Percentiles rank a stretch among this genome's conserved stretches.
Evolutionary conservation across 2,797 vertebrate genomes (phyloP).

Genomic region (Furcifer pardalis): DNA sequence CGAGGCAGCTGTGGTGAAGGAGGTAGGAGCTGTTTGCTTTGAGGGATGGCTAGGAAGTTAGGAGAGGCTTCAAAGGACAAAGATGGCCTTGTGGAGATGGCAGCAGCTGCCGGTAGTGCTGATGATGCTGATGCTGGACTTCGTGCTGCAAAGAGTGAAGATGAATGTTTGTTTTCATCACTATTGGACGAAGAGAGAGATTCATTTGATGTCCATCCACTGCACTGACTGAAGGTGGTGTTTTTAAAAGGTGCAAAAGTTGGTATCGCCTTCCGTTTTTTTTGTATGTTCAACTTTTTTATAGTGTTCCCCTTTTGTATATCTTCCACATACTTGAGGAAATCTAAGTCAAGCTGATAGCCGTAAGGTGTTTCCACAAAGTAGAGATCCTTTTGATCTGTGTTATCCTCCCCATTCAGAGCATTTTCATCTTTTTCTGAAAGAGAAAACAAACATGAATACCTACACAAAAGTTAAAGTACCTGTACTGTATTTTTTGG

Average conservation of each 20-base stretch:
- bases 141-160: constrained; percentile 72
- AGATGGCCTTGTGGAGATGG: constrained; percentile 58
- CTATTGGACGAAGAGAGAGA: constrained; percentile 96
- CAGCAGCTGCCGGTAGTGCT: constrained; percentile 37
- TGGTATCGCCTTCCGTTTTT: constrained; percentile 81
- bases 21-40: constrained; percentile 85
- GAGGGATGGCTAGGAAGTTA: constrained; percentile 74
- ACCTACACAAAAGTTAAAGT: neutral
- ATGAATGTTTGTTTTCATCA: constrained; percentile 89
- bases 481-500: too few relatives aligned
- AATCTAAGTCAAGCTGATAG: constrained; percentile 96
- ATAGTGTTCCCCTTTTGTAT: constrained; percentile 97
- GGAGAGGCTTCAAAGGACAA: constrained; percentile 73
- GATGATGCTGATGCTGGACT: constrained; percentile 68
- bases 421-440: constrained; percentile 82
- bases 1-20: constrained; percentile 85
- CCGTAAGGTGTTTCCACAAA: constrained; percentile 98
- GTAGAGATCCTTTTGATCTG: constrained; percentile 84
- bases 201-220: constrained; percentile 91
- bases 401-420: constrained; percentile 80
- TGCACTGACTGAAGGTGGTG: constrained; percentile 68
- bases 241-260: constrained; percentile 63
- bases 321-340: constrained; percentile 98
- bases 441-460: constrained; percentile 31
- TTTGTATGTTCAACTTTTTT: constrained; percentile 91